These are phyloP conservation scores for Meleagris gallopavo DNA, from an alignment of 2,113 vertebrate species.

Conservation along the genomic window DNA sequence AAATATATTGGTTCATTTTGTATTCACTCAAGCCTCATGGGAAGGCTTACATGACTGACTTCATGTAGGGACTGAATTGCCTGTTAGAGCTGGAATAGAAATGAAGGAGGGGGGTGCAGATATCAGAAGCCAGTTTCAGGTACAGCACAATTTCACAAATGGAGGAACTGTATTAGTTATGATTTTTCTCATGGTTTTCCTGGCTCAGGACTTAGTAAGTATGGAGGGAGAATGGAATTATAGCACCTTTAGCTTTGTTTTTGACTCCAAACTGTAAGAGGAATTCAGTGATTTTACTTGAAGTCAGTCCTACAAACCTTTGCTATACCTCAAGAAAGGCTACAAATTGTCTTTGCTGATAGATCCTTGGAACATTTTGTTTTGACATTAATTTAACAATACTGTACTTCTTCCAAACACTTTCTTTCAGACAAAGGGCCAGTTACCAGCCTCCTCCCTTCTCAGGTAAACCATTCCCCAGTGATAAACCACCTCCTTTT, in stretches of 20 bases:
- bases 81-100: background rate
- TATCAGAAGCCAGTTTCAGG: background rate
- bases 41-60: conserved; percentile 30
- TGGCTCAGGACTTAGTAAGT: background rate
- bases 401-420: conserved; percentile 28
- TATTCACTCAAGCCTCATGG: background rate
- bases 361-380: background rate
- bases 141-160: background rate
- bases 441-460: conserved; percentile 89
- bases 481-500: conserved; percentile 97
- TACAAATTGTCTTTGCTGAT: background rate
- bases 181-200: background rate
- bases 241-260: background rate
- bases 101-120: background rate
- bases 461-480: conserved; percentile 90
- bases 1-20: background rate
- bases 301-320: background rate
- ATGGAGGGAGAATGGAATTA: background rate
- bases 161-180: fast-evolving
- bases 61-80: conserved; percentile 14
- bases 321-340: background rate
- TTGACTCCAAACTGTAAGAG: background rate
- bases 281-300: conserved; percentile 5
- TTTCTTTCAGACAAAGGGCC: conserved; percentile 91
- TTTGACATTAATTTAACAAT: background rate